Conservation (phyloP, 2,797 vertebrate species). For the Parauchenoglanis ngamensis region DNA sequence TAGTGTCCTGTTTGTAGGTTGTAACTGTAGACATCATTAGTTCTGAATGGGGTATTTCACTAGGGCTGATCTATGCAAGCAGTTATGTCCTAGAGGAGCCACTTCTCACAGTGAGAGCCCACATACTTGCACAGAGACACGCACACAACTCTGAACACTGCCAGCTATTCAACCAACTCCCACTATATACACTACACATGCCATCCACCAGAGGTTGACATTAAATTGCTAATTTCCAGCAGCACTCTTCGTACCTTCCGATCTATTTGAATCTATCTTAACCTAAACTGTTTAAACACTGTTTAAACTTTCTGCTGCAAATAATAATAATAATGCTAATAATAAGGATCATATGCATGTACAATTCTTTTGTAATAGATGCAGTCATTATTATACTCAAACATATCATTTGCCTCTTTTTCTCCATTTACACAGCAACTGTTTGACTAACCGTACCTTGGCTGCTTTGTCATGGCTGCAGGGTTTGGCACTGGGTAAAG, state of each 20-base stretch:
- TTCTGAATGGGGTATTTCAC: slow-evolving; percentile 67
- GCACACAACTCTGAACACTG: slow-evolving; percentile 68
- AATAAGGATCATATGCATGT: neutral
- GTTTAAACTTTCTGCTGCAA: neutral
- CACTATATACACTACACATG: slow-evolving; percentile 68
- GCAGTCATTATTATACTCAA: neutral
- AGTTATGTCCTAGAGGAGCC: slow-evolving; percentile 69
- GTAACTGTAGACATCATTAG: slow-evolving; percentile 67
- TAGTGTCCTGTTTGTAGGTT: slow-evolving; percentile 49
- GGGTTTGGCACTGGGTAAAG: slow-evolving; percentile 88
- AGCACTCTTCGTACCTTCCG: neutral
- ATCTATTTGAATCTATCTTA: neutral
- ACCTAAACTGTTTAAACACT: neutral
- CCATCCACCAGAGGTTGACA: slow-evolving; percentile 66
- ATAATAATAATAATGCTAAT: neutral
- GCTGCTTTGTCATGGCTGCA: slow-evolving; percentile 74
- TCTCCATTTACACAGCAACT: neutral
- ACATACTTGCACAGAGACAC: slow-evolving; percentile 3
- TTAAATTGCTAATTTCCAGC: slow-evolving; percentile 47
- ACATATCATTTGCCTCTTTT: neutral
- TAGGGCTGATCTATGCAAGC: slow-evolving; percentile 65
- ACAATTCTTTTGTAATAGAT: neutral
- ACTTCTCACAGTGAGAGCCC: slow-evolving; percentile 74
- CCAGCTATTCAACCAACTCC: slow-evolving; percentile 68
- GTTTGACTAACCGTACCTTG: slow-evolving; percentile 36